phyloP scores from a whole-genome alignment of 2,797 vertebrate genomes.

The Corythornis leucogaster region DNA sequence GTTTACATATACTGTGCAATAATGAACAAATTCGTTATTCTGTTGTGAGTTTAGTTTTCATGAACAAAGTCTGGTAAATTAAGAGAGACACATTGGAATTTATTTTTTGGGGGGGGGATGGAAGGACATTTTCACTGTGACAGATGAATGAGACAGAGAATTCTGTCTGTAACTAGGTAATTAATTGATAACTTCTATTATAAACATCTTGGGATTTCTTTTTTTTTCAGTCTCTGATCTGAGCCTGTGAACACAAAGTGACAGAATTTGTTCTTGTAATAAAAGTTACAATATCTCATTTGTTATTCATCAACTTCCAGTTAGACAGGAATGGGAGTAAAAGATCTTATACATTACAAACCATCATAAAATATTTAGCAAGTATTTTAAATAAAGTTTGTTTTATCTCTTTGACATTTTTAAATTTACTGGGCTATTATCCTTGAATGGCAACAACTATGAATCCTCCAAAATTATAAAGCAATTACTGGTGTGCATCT shows the following conservation, averaged over 20 bases:
- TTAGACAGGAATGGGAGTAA: not conserved
- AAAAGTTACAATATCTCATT: not conserved
- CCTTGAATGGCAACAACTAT: not conserved
- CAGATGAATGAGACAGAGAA: not conserved
- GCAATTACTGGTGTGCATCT: not conserved
- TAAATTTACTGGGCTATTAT: not conserved
- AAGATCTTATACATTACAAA: not conserved
- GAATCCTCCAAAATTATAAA: not conserved
- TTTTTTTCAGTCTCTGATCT: not conserved
- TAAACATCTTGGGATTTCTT: not conserved
- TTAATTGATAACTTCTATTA: not conserved
- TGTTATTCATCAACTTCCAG: not conserved
- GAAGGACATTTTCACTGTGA: not conserved
- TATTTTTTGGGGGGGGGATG: not conserved
- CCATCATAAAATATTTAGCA: not conserved
- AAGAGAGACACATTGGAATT: not conserved
- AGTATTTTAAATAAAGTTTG: not conserved
- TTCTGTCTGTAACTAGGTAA: not conserved
- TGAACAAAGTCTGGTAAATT: not conserved
- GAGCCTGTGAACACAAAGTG: not conserved
- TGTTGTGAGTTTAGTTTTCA: not conserved
- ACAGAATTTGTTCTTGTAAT: not conserved
- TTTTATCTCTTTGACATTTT: not conserved
- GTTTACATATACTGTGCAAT: not conserved
- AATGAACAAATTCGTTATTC: not conserved